phyloP scores from a whole-genome alignment of 2,113 vertebrate species.

The Brachyhypopomus gauderio region DNA sequence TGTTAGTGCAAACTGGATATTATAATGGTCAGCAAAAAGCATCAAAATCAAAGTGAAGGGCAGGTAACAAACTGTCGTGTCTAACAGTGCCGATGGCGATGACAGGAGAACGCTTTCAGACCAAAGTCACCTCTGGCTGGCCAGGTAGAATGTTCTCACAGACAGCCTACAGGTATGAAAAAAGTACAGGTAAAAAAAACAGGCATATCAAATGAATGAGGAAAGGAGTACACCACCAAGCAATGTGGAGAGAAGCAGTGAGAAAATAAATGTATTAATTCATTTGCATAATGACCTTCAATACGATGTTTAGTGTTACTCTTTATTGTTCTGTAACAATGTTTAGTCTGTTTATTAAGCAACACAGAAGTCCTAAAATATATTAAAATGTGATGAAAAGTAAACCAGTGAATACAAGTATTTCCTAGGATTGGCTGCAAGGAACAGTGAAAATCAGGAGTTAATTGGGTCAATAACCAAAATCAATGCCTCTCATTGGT shows the following conservation, averaged over 20 bases:
- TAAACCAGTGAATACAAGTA: conserved; percentile 61
- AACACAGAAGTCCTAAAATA: background rate
- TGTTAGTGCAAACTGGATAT: background rate
- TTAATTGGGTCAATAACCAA: conserved; percentile 61
- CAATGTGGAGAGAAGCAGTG: conserved; percentile 16
- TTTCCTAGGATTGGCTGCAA: conserved; percentile 55
- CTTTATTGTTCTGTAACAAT: background rate
- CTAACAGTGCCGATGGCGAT: background rate
- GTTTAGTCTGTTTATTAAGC: background rate
- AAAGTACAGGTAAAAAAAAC: conserved; percentile 53
- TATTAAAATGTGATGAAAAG: conserved; percentile 3
- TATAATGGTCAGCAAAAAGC: background rate
- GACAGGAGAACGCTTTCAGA: conserved; percentile 1
- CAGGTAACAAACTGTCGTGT: background rate
- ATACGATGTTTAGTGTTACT: conserved; percentile 16
- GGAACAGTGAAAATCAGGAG: conserved; percentile 22
- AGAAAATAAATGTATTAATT: conserved; percentile 24
- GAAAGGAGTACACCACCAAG: conserved; percentile 62
- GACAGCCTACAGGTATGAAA: conserved; percentile 44
- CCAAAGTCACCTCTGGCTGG: conserved; percentile 39
- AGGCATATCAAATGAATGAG: conserved; percentile 61
- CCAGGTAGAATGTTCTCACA: conserved; percentile 41
- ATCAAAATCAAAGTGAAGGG: background rate
- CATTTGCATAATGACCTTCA: conserved; percentile 21
- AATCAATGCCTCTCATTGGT: conserved; percentile 69